phyloP scores from a whole-genome alignment of 2,888 invertebrate genomes.

The Cetonia aurata region DNA sequence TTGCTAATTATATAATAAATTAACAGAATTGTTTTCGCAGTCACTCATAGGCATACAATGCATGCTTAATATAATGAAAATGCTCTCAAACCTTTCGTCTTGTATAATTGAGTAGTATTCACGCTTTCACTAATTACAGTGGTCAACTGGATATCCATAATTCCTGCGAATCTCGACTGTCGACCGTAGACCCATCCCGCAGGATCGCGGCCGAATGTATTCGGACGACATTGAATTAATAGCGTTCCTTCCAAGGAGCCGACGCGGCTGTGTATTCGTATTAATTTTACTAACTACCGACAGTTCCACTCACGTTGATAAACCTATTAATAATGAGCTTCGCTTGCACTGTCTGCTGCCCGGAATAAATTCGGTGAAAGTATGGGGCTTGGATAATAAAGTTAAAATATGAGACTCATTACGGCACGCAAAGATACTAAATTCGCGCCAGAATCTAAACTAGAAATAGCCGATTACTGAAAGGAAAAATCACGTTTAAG shows the following conservation, averaged over 20 bases:
- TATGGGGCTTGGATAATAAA: conserved; percentile 29
- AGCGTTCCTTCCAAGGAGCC: conserved; percentile 17
- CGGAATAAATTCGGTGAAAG: conserved; percentile 28
- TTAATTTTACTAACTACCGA: conserved; percentile 29
- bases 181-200: conserved; percentile 19
- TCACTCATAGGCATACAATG: no score
- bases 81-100: conserved; percentile 6
- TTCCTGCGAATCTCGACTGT: conserved; percentile 27
- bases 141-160: conserved; percentile 36
- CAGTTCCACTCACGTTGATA: conserved; percentile 22
- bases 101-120: conserved; percentile 28
- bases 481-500: no score
- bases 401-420: conserved; percentile 32
- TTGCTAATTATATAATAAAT: no score
- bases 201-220: conserved; percentile 10
- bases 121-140: conserved; percentile 29
- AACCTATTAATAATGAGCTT: conserved; percentile 36
- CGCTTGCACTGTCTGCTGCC: conserved; percentile 9
- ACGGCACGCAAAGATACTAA: conserved; percentile 27
- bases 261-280: conserved; percentile 27
- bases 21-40: no score
- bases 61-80: conserved; percentile 5
- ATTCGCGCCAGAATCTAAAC: conserved; percentile 14
- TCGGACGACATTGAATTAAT: conserved; percentile 32
- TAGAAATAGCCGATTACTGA: neutral